phyloP scores from a whole-genome alignment of 64 coral and sea anemone species.

The Stylophora pistillata region DNA sequence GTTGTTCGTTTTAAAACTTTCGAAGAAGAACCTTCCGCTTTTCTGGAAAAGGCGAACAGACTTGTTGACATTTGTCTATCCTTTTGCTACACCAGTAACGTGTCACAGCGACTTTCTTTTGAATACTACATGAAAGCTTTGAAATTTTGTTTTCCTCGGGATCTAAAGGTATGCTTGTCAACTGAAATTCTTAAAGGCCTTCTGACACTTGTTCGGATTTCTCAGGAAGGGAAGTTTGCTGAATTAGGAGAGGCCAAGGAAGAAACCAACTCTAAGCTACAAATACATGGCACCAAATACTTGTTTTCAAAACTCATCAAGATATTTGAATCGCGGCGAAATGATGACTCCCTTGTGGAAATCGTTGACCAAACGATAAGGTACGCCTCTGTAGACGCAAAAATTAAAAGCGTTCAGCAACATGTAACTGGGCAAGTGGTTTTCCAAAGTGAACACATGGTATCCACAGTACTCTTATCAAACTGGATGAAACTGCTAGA shows the following conservation, averaged over 20 bases:
- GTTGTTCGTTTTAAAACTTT: not conserved
- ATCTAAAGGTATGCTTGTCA: not conserved
- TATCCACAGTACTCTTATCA: not conserved
- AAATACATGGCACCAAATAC: not conserved
- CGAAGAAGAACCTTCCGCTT: not conserved
- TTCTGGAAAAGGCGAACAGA: not conserved
- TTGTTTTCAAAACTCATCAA: not conserved
- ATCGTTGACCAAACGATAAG: not conserved
- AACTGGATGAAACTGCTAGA: constrained; percentile 4
- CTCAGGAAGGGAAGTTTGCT: constrained; percentile 7
- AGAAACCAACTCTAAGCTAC: not conserved
- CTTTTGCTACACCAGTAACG: constrained; percentile 10
- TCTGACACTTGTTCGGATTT: constrained; percentile 1
- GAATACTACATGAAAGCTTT: not conserved
- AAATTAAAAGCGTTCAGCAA: not conserved
- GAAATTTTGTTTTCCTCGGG: constrained; percentile 13
- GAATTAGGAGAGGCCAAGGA: not conserved
- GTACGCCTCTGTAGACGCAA: not conserved
- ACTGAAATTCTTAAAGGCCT: not conserved
- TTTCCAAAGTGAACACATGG: not conserved
- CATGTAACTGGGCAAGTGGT: not conserved
- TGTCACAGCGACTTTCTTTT: constrained; percentile 1
- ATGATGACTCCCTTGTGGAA: not conserved
- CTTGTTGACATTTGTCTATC: constrained; percentile 14
- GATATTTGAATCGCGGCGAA: not conserved